Percentiles rank a stretch among this genome's conserved stretches.
phyloP scores from a whole-genome alignment of 2,888 invertebrate genomes.

The Troides aeacus region DNA sequence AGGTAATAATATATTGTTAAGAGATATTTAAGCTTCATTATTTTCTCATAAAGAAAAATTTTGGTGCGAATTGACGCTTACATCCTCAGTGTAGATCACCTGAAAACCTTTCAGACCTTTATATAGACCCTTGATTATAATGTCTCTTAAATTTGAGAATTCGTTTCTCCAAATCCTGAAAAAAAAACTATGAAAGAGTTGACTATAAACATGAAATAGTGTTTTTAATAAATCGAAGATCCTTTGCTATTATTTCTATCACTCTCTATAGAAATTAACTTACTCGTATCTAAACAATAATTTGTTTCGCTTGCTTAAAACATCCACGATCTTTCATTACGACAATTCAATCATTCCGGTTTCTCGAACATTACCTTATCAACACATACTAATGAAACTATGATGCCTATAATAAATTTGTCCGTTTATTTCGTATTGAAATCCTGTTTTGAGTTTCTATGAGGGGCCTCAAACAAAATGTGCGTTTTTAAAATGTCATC shows the following conservation, averaged over 20 bases:
- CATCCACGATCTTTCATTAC: background rate
- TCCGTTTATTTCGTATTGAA: background rate
- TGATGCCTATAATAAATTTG: conserved; percentile 16
- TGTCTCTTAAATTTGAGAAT: no score
- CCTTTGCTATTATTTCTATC: background rate
- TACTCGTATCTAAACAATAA: background rate
- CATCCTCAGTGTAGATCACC: no score
- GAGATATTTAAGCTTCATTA: no score
- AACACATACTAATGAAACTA: conserved; percentile 10
- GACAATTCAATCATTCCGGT: conserved; percentile 17
- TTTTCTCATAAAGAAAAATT: no score
- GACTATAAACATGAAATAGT: no score
- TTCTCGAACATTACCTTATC: conserved; percentile 14
- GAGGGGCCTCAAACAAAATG: background rate
- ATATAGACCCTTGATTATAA: no score
- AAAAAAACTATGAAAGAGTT: no score
- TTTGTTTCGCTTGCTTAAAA: background rate
- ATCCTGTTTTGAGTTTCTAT: background rate
- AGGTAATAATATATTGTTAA: no score
- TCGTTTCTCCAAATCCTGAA: no score
- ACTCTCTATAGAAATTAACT: no score
- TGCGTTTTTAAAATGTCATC: conserved; percentile 11
- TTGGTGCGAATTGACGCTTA: no score
- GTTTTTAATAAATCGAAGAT: background rate
- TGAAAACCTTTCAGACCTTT: no score